Conservation (phyloP, 2,888 invertebrate genomes). For the Acanthacorydalis orientalis region DNA sequence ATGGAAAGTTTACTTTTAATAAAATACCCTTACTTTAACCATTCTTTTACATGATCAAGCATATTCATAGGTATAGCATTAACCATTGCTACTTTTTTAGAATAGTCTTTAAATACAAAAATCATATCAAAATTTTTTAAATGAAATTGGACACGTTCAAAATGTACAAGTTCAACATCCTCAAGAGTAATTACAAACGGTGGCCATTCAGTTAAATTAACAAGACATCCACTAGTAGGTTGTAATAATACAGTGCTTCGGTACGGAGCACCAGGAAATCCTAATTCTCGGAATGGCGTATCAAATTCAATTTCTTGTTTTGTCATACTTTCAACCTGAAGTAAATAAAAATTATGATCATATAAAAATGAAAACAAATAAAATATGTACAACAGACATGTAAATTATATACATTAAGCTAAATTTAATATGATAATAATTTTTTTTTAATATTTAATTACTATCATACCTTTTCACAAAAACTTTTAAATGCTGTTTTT, state of each 20-base stretch:
- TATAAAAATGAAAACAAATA: background rate
- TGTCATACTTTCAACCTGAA: conserved; percentile 64
- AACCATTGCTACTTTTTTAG: conserved; percentile 85
- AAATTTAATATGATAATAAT: background rate
- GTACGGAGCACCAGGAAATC: conserved; percentile 95
- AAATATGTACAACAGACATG: background rate
- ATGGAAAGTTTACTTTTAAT: background rate
- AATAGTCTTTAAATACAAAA: conserved; percentile 97
- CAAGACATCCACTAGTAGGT: conserved; percentile 95
- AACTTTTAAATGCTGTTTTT: conserved; percentile 95
- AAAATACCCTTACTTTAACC: conserved; percentile 69
- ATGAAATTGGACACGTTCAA: conserved; percentile 97
- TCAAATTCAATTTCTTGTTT: conserved; percentile 98
- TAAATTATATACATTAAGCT: background rate
- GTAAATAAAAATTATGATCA: conserved; percentile 2
- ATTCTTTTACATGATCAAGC: conserved; percentile 98
- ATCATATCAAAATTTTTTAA: conserved; percentile 99
- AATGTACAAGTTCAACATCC: conserved; percentile 95
- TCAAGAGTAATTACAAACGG: conserved; percentile 97
- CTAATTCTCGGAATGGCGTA: conserved; percentile 93
- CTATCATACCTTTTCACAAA: conserved; percentile 73
- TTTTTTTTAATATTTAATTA: no score
- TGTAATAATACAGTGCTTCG: conserved; percentile 90
- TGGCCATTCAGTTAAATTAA: conserved; percentile 97
- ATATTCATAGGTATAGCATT: conserved; percentile 99